Conservation (phyloP, 2,113 vertebrate genomes). For the Hystrix brachyura region DNA sequence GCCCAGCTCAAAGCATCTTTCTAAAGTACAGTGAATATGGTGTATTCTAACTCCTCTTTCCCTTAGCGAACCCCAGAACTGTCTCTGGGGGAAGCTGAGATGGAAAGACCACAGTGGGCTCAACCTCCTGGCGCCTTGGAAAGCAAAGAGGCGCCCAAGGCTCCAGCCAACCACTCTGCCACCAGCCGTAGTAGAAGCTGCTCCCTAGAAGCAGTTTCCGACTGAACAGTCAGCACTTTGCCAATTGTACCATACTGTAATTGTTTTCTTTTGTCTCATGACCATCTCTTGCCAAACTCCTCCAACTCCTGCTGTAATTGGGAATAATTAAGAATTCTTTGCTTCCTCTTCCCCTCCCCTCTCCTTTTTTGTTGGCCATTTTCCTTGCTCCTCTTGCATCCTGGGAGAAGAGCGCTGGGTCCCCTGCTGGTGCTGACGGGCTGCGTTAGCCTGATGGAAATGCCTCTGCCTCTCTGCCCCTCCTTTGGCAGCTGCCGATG, state of each 20-base stretch:
- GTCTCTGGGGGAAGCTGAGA: neutral
- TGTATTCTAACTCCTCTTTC: neutral
- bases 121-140: neutral
- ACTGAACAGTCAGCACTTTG: neutral
- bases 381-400: neutral
- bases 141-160: neutral
- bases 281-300: neutral
- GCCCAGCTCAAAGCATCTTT: neutral
- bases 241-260: neutral
- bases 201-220: neutral
- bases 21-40: neutral
- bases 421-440: conserved; percentile 60
- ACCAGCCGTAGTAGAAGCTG: neutral
- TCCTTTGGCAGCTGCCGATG: conserved; percentile 6
- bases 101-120: neutral
- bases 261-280: conserved; percentile 34
- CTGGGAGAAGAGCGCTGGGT: conserved; percentile 14
- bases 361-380: neutral
- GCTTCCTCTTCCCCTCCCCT: neutral
- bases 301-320: neutral
- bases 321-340: neutral
- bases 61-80: conserved; percentile 1
- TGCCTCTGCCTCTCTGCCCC: neutral
- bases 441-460: conserved; percentile 67
- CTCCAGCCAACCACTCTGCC: neutral